A percentile compares a stretch with the other conserved stretches of the same genome.
phyloP scores from a whole-genome alignment of 2,797 vertebrate species.

The Gadopsis marmoratus region DNA sequence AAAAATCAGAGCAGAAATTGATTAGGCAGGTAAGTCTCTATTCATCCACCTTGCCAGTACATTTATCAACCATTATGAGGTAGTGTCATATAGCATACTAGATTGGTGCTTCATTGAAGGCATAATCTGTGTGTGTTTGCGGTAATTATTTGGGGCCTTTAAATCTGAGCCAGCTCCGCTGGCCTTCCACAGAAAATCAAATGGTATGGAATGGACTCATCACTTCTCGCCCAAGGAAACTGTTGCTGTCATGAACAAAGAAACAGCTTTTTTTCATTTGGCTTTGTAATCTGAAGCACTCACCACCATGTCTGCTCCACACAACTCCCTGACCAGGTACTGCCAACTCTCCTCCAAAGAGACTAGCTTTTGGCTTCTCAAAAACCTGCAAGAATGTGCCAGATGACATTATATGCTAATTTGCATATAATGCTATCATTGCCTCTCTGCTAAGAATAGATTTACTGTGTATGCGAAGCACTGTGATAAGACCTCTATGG shows the following conservation, averaged over 20 bases:
- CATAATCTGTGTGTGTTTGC: constrained; percentile 46
- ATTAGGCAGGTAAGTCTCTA: constrained; percentile 38
- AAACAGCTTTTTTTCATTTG: constrained; percentile 49
- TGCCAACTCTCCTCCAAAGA: constrained; percentile 42
- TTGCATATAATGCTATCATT: constrained; percentile 49
- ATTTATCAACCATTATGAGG: constrained; percentile 49
- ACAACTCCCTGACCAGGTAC: constrained; percentile 39
- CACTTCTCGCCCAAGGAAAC: constrained; percentile 38
- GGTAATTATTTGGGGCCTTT: constrained; percentile 43
- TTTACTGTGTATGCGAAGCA: neutral
- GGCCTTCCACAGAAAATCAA: constrained; percentile 42
- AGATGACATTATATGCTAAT: constrained; percentile 56
- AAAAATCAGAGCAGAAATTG: constrained; percentile 14
- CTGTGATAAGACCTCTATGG: constrained; percentile 19
- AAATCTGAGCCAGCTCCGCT: constrained; percentile 22
- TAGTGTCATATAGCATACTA: constrained; percentile 36
- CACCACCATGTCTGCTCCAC: constrained; percentile 17
- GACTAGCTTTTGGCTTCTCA: constrained; percentile 32
- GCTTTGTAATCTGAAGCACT: constrained; percentile 47
- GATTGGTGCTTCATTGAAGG: constrained; percentile 9
- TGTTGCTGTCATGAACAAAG: constrained; percentile 48
- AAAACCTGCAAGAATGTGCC: constrained; percentile 22
- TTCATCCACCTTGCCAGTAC: constrained; percentile 37
- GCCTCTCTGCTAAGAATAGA: constrained; percentile 26
- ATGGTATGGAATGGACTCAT: constrained; percentile 53